Evolutionary conservation across 1,140 invertebrate genomes (phyloP), one percentile per base, ranked within the genome.

Genomic region (Pissodes strobi): DNA sequence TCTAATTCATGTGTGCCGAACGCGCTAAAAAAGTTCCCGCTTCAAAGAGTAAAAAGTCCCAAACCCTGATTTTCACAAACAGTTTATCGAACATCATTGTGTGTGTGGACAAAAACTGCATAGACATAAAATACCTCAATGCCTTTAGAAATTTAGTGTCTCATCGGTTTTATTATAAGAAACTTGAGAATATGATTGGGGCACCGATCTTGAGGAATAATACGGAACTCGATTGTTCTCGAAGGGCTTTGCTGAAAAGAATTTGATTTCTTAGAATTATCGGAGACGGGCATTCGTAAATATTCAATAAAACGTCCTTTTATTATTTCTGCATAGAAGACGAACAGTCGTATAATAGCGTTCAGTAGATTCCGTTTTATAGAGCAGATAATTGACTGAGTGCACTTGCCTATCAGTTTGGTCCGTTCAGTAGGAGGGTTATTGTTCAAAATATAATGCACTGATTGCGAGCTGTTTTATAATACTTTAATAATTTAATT

Each of bases 231-330:
- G 39, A 58, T 58, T 58, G 55, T 58, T 58, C 55, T 41, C 55
- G 39, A 12, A 58, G 55, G 55, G 46, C 39, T 45, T 46, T 18
- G 12, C 39, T 58, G 39, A 58, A 58, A 45, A 21, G 15, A 46
- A 58, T 58, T 58, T 58, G 55, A 58, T 58, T 58, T 30, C 55
- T 58, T 43, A 46, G 41, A 58, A 15, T 58, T 45, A 15, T 12
- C 23, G 23, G 41, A 41, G 23, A 45, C 21, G 27, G 55, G 25
- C 55, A 45, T 46, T 46, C 46, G 21, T 58, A 46, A 58, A 58
- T 58, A 46, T 58, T 58, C 39, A 46, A 58, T 58, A 58, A 58
- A 58, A 22, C 55, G 25, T 25, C n/a, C 55, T 58, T 58, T 58
- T 46, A 22, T n/a, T n/a, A 34, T 58, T 30, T 27, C 19, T 43